Conservation (phyloP, 2,888 invertebrate species). For the Axea sp. region DNA sequence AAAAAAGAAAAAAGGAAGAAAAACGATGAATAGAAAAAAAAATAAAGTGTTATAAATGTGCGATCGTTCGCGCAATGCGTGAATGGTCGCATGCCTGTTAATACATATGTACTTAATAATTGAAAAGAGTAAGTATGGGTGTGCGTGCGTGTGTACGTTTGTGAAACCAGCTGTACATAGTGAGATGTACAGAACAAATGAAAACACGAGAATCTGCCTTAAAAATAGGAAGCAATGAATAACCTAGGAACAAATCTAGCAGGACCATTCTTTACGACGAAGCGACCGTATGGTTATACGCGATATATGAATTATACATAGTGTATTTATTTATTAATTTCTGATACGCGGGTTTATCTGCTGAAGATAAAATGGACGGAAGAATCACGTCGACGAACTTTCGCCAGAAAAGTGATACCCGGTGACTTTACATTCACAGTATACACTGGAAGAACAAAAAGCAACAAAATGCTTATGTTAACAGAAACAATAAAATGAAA, state of each 20-base stretch:
- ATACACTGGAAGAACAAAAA: no score
- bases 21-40: constrained; percentile 1
- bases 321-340: constrained; percentile 55
- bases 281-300: constrained; percentile 38
- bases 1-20: constrained; percentile 1
- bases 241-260: constrained; percentile 51
- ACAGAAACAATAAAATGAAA: no score
- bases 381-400: no score
- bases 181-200: constrained; percentile 47
- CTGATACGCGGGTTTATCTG: constrained; percentile 45
- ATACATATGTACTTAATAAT: constrained; percentile 53
- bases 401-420: no score
- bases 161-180: constrained; percentile 39
- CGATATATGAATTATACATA: constrained; percentile 49
- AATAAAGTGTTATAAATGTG: constrained; percentile 42
- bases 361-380: no score
- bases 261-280: constrained; percentile 39
- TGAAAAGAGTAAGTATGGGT: constrained; percentile 31
- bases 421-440: no score
- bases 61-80: constrained; percentile 15
- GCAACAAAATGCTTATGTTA: no score
- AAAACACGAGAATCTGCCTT: constrained; percentile 68
- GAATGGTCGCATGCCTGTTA: constrained; percentile 45
- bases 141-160: constrained; percentile 50
- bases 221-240: constrained; percentile 61